Evolutionary conservation across 2,888 invertebrate genomes (phyloP).

Genomic region (Ichneumon xanthorius): DNA sequence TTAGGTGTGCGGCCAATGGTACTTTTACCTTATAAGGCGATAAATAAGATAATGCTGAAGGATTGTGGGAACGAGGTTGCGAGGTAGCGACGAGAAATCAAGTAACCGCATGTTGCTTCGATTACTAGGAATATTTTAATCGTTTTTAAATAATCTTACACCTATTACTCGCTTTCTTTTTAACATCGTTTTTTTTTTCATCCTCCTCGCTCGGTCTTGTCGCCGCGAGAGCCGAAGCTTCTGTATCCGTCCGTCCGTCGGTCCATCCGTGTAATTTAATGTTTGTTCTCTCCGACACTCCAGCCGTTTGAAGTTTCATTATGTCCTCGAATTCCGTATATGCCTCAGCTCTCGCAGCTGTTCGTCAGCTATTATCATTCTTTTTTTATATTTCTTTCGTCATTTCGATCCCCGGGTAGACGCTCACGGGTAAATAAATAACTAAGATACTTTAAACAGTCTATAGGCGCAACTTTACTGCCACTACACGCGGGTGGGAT

Average conservation of each 20-base stretch:
- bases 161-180: slow-evolving; percentile 75
- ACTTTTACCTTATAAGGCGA: too few species aligned
- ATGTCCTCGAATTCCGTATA: slow-evolving; percentile 67
- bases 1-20: too few species aligned
- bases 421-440: slow-evolving; percentile 83
- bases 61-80: slow-evolving; percentile 38
- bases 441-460: slow-evolving; percentile 84
- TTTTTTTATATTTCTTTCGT: slow-evolving; percentile 16
- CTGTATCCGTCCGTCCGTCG: slow-evolving; percentile 39
- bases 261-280: slow-evolving; percentile 43
- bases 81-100: slow-evolving; percentile 52
- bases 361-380: background rate
- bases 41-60: background rate
- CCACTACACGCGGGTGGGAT: slow-evolving; percentile 73
- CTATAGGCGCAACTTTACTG: slow-evolving; percentile 81
- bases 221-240: slow-evolving; percentile 65
- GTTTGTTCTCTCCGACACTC: slow-evolving; percentile 41
- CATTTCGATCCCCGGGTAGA: slow-evolving; percentile 54
- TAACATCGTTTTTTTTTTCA: slow-evolving; percentile 27
- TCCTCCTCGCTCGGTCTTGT: slow-evolving; percentile 16
- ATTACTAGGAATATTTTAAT: slow-evolving; percentile 83
- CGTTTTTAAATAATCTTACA: slow-evolving; percentile 83
- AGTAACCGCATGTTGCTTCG: slow-evolving; percentile 64
- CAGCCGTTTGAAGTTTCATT: slow-evolving; percentile 63
- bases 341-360: slow-evolving; percentile 50